Evolutionary conservation across 2,888 invertebrate genomes (phyloP).

Genomic region (Acanthoscelides obtectus): DNA sequence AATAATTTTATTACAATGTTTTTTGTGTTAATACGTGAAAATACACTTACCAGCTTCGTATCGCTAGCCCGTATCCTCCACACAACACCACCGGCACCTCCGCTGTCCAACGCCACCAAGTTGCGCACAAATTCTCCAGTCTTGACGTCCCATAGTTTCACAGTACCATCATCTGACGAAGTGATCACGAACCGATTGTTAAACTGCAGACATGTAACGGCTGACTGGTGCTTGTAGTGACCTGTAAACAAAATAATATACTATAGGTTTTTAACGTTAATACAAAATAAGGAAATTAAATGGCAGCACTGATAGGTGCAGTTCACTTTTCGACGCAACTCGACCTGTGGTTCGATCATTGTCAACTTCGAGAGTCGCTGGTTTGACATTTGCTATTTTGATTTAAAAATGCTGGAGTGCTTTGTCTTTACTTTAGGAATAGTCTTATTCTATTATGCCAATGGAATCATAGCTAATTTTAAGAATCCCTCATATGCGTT

Average conservation of each 20-base stretch:
- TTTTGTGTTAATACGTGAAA: no score
- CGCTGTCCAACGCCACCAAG: constrained; percentile 87
- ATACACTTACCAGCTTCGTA: constrained; percentile 76
- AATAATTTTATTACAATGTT: no score
- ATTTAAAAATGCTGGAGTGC: no score
- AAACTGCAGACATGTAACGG: constrained; percentile 97
- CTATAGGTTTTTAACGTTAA: background rate
- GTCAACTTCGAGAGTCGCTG: no score
- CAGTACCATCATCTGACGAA: constrained; percentile 98
- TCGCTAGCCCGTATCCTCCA: constrained; percentile 96
- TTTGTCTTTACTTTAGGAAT: no score
- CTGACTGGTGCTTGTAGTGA: constrained; percentile 94
- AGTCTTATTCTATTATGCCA: background rate
- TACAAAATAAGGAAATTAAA: no score
- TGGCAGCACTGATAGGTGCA: no score
- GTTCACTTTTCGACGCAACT: no score
- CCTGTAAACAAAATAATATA: constrained; percentile 58
- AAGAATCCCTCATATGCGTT: constrained; percentile 25
- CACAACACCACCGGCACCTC: constrained; percentile 97
- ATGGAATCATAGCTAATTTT: background rate
- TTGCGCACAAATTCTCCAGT: constrained; percentile 96
- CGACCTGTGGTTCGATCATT: no score
- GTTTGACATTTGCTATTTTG: no score
- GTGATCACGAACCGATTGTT: constrained; percentile 97
- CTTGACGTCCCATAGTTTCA: constrained; percentile 97